Conservation (phyloP, 2,113 vertebrate species). For the Paramormyrops kingsleyae region DNA sequence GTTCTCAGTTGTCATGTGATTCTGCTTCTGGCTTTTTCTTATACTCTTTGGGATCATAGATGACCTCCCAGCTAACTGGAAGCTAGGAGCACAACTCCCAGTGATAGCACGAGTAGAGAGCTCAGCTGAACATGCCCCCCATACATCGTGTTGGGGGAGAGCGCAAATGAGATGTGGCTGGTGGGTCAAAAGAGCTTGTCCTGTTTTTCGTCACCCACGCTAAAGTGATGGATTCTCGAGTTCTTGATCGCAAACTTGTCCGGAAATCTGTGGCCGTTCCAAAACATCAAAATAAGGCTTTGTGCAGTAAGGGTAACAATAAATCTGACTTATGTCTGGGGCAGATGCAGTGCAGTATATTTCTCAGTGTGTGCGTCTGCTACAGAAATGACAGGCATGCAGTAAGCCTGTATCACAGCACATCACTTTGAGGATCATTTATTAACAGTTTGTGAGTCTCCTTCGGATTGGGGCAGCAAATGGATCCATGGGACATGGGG, state of each 20-base stretch:
- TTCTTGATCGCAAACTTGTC: background rate
- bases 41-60: background rate
- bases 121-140: background rate
- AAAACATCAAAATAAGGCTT: background rate
- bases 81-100: background rate
- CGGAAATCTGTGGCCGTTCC: background rate
- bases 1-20: background rate
- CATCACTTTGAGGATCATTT: background rate
- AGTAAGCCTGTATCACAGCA: background rate
- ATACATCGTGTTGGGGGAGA: background rate
- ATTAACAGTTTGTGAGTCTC: background rate
- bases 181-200: background rate
- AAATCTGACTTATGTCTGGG: background rate
- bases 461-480: background rate
- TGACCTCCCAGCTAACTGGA: background rate
- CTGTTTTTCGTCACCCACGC: background rate
- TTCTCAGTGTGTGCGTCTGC: conserved; percentile 35
- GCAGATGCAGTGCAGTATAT: conserved; percentile 16
- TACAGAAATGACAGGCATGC: background rate
- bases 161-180: background rate
- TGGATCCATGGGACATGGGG: background rate
- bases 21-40: background rate
- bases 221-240: background rate
- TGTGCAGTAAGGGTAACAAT: background rate
- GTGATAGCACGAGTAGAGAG: background rate